Conservation (phyloP, 2,888 invertebrate genomes). For the Teleogryllus oceanicus region DNA sequence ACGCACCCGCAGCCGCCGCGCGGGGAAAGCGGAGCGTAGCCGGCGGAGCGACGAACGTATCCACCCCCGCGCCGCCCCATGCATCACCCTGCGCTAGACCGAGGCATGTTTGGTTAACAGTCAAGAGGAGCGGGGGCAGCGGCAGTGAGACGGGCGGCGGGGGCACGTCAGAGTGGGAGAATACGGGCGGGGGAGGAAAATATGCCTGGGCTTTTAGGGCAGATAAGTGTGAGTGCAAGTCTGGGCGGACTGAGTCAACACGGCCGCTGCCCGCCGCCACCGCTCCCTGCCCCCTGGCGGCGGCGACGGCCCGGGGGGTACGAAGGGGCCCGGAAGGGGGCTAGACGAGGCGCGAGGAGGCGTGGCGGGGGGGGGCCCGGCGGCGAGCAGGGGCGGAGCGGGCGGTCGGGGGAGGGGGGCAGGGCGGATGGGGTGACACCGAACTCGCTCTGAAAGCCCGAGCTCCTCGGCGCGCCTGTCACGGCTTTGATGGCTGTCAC, state of each 20-base stretch:
- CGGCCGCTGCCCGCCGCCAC: not conserved
- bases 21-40: not conserved
- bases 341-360: not conserved
- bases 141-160: not conserved
- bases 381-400: not conserved
- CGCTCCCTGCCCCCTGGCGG: no score
- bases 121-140: not conserved
- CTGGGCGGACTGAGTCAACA: not conserved
- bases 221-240: not conserved
- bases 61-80: not conserved
- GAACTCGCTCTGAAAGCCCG: conserved; percentile 12
- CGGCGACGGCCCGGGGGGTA: no score
- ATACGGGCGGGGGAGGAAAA: not conserved
- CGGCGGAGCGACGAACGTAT: not conserved
- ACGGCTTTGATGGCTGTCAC: conserved; percentile 2
- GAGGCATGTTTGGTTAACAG: not conserved
- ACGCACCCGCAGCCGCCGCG: no score
- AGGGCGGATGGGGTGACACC: conserved; percentile 6
- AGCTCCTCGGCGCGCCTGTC: not conserved
- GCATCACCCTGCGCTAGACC: not conserved
- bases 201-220: not conserved
- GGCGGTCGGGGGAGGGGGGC: not conserved
- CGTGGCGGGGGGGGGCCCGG: not conserved
- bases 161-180: not conserved
- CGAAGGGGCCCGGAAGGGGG: no score